A percentile compares a stretch with the other conserved stretches of the same genome.
Conservation (phyloP, 2,113 vertebrate species). For the Gadus chalcogrammus region DNA sequence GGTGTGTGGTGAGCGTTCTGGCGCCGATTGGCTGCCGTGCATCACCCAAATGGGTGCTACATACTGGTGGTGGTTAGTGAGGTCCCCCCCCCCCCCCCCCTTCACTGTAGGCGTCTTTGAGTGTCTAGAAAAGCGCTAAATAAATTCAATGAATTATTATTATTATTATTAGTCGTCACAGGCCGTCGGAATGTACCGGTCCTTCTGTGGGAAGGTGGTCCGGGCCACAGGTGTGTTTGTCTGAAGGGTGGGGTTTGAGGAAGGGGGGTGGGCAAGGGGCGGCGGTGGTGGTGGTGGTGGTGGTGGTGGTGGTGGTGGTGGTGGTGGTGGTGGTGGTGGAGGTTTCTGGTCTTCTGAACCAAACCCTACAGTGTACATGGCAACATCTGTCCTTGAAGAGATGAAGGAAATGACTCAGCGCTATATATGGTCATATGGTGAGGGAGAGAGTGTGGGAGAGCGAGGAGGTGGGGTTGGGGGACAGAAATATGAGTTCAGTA, state of each 20-base stretch:
- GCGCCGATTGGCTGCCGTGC: too few species aligned
- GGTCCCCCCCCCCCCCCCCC: too few species aligned
- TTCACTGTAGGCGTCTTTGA: too few species aligned
- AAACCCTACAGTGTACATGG: not conserved
- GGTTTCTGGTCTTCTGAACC: too few species aligned
- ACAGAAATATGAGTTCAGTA: not conserved
- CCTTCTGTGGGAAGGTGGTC: slow-evolving; percentile 49
- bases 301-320: not conserved
- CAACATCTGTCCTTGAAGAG: slow-evolving; percentile 44
- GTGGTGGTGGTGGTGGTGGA: not conserved
- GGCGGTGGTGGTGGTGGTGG: not conserved
- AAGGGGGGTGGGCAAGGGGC: slow-evolving; percentile 14
- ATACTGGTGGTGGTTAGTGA: too few species aligned
- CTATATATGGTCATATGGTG: slow-evolving; percentile 31
- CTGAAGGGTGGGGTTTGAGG: slow-evolving; percentile 21
- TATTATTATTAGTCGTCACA: slow-evolving; percentile 20
- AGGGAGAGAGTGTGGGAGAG: slow-evolving; percentile 33
- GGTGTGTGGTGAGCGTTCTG: too few species aligned
- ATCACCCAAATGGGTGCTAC: too few species aligned
- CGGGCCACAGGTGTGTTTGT: slow-evolving; percentile 54
- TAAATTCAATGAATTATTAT: too few species aligned
- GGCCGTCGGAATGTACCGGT: slow-evolving; percentile 35
- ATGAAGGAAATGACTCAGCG: slow-evolving; percentile 1
- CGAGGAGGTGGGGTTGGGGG: slow-evolving; percentile 39
- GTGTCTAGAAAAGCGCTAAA: too few species aligned